Conservation (phyloP, 2,888 invertebrate genomes). For the Lepidocyrtoides sp. region DNA sequence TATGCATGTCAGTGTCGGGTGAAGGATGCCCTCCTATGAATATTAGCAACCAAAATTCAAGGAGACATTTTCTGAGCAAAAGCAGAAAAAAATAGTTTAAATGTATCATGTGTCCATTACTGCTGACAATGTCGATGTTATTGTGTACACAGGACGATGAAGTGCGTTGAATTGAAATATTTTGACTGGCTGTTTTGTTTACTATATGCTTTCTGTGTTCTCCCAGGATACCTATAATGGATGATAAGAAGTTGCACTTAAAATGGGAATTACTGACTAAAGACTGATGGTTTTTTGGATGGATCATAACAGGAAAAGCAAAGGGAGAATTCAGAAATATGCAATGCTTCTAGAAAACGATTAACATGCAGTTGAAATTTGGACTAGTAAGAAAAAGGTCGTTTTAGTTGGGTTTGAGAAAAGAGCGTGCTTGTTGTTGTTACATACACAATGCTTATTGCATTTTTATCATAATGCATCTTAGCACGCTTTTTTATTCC, state of each 20-base stretch:
- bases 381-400: background rate
- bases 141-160: background rate
- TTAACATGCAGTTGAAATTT: background rate
- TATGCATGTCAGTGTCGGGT: constrained; percentile 70
- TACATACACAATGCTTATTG: background rate
- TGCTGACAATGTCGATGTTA: background rate
- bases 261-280: constrained; percentile 57
- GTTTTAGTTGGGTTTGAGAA: background rate
- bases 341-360: background rate
- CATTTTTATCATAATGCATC: background rate
- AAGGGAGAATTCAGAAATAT: background rate
- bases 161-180: constrained; percentile 21
- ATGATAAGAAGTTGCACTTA: constrained; percentile 51
- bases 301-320: too few species aligned
- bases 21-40: background rate
- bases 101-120: background rate
- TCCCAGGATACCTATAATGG: constrained; percentile 25
- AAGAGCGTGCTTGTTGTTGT: background rate
- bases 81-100: too few species aligned
- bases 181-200: constrained; percentile 43
- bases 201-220: background rate
- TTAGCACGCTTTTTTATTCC: constrained; percentile 8
- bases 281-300: constrained; percentile 27
- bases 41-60: constrained; percentile 5
- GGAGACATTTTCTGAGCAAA: constrained; percentile 6